Base-by-base conservation (phyloP, 2,797 vertebrate genomes). In the Lagorchestes hirsutus region DNA sequence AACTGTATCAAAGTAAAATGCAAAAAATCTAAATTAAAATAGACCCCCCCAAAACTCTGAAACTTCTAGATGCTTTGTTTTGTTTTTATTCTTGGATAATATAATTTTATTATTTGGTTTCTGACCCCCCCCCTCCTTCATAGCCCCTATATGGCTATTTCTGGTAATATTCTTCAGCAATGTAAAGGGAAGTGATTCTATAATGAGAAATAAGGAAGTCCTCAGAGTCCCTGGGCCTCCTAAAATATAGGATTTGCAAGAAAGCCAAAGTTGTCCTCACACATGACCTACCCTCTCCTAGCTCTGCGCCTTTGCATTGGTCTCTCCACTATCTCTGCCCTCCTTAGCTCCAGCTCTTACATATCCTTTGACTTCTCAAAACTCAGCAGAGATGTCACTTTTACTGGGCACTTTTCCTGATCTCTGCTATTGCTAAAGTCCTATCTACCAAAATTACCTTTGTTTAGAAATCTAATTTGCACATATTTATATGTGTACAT, bases 41-140 rank as follows among this genome's bases (percentile, higher is more conserved):
- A 6, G 0, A 24, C 6, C 24, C 22, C 34, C 9, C 54, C 90
- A 52, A 28, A 91, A 18, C 92, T 87, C 93, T 67, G 82, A 57
- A 92, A 59, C 90, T 92, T 95, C 29, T 93, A 93, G n/a, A 87
- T 50, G 24, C 46, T 87, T 67, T 67, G 62, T 24, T 67, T 74
- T 82, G 40, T 87, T 87, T 87, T 46, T 27, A 87, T 50, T 87
- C 9, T 22, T 87, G 22, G 22, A 46, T 46, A 40, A 82, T 82
- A 82, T 40, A 40, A 74, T 40, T 40, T 67, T 67, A 67, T 74
- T 82, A 18, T 40, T 59, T 31, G 29, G 58, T 59, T 59, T 31
- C 29, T 59, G 58, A 0, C 50, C 5, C 50, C 5, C 4, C 5
- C 50, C 5, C 52, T 57, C 62, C 40, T 87, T 92, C 67, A 58